Conservation (phyloP, 2,113 vertebrate species). For the Erpornis zantholeuca region DNA sequence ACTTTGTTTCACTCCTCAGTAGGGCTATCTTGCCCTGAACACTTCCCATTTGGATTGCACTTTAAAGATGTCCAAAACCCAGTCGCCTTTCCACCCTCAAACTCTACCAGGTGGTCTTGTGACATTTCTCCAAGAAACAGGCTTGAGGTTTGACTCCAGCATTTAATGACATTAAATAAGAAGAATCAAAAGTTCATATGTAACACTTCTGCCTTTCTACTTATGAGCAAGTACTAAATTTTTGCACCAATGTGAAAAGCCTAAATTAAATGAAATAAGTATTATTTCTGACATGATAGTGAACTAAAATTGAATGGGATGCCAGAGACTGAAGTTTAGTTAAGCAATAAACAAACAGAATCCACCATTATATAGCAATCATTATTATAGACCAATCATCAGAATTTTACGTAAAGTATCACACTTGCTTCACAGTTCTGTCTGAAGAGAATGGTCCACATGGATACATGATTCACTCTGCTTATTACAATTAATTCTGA, state of each 20-base stretch:
- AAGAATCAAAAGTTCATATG: neutral
- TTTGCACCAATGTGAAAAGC: neutral
- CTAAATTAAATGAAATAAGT: neutral
- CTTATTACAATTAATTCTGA: neutral
- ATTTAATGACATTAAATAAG: neutral
- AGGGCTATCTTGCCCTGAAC: neutral
- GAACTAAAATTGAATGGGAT: neutral
- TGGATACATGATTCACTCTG: neutral
- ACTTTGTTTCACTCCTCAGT: neutral
- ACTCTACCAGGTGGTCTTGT: neutral
- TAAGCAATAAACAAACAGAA: neutral
- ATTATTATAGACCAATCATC: neutral
- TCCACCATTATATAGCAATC: neutral
- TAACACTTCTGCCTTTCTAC: neutral
- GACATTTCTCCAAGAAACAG: neutral
- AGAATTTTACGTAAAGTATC: neutral
- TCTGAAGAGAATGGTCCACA: neutral
- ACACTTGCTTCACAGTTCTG: neutral
- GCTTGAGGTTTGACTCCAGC: neutral
- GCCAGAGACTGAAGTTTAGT: neutral
- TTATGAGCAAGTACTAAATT: neutral
- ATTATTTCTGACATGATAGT: neutral
- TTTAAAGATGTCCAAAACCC: neutral
- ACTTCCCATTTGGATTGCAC: neutral
- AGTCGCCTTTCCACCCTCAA: neutral